Evolutionary conservation across 2,888 invertebrate species (phyloP).

Genomic region (Drosophila testacea): DNA sequence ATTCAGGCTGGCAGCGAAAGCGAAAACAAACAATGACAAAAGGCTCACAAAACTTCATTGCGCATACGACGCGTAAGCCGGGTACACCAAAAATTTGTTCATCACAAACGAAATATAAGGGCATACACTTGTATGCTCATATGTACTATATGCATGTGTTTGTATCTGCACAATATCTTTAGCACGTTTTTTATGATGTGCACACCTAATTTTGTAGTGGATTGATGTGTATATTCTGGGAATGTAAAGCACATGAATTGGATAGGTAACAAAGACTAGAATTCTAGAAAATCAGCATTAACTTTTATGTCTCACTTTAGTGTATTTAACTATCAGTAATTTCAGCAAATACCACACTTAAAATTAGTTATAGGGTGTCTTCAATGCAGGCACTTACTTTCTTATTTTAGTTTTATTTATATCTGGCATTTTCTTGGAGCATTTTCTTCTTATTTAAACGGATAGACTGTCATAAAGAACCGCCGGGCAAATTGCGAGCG

Average conservation of each 20-base stretch:
- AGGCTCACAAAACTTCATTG: conserved; percentile 39
- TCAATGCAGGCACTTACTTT: not conserved
- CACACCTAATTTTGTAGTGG: conserved; percentile 17
- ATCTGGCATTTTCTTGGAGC: conserved; percentile 21
- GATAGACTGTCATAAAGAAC: conserved; percentile 44
- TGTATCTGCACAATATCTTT: conserved; percentile 14
- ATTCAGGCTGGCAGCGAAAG: conserved; percentile 19
- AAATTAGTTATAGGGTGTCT: conserved; percentile 12
- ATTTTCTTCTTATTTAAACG: conserved; percentile 22
- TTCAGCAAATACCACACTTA: not conserved
- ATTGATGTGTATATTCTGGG: conserved; percentile 1
- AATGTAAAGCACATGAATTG: not conserved
- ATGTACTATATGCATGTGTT: not conserved
- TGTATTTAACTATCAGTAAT: conserved; percentile 1
- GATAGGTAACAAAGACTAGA: not conserved
- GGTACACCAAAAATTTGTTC: conserved; percentile 1
- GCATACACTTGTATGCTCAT: not conserved
- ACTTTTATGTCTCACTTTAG: conserved; percentile 4
- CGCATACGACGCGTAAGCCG: conserved; percentile 51
- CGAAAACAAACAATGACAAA: conserved; percentile 43
- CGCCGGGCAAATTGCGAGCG: conserved; percentile 36
- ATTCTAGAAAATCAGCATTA: conserved; percentile 1
- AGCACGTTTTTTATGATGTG: conserved; percentile 17
- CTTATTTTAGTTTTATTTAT: conserved; percentile 27
- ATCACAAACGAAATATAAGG: conserved; percentile 6